Conservation (phyloP, 2,797 vertebrate species). For the Channallabes apus region DNA sequence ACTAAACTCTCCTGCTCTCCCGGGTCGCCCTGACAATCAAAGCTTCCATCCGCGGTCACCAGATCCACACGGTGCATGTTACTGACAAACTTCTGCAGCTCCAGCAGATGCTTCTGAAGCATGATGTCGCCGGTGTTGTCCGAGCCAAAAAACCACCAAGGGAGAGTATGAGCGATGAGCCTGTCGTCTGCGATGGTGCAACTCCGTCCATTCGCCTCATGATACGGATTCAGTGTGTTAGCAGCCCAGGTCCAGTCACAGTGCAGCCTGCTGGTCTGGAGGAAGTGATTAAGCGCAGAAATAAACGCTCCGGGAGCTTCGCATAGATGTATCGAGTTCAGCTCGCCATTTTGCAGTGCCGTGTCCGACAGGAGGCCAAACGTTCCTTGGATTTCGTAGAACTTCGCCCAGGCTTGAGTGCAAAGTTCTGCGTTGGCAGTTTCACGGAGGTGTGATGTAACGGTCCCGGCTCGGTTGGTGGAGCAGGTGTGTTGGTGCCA, state of each 20-base stretch:
- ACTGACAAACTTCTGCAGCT: conserved; percentile 80
- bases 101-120: conserved; percentile 80
- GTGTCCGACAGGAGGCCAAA: conserved; percentile 79
- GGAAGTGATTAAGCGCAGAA: conserved; percentile 88
- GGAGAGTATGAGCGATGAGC: conserved; percentile 87
- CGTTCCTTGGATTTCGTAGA: conserved; percentile 86
- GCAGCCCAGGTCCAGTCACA: conserved; percentile 92
- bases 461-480: conserved; percentile 89
- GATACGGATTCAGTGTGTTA: conserved; percentile 92
- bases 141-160: conserved; percentile 92
- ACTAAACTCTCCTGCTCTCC: conserved; percentile 94
- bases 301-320: conserved; percentile 96
- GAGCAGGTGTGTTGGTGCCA: conserved; percentile 94
- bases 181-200: conserved; percentile 90
- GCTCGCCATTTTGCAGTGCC: conserved; percentile 76
- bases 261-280: conserved; percentile 79
- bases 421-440: conserved; percentile 88
- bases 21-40: conserved; percentile 95
- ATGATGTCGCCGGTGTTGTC: conserved; percentile 94
- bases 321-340: conserved; percentile 90
- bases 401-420: conserved; percentile 96
- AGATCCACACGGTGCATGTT: conserved; percentile 80
- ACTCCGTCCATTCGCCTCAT: conserved; percentile 85
- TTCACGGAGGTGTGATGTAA: conserved; percentile 81
- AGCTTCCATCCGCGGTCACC: conserved; percentile 95